These are phyloP conservation scores for Vanessa cardui DNA, from an alignment of 2,888 invertebrate species.

Conservation along the genomic window DNA sequence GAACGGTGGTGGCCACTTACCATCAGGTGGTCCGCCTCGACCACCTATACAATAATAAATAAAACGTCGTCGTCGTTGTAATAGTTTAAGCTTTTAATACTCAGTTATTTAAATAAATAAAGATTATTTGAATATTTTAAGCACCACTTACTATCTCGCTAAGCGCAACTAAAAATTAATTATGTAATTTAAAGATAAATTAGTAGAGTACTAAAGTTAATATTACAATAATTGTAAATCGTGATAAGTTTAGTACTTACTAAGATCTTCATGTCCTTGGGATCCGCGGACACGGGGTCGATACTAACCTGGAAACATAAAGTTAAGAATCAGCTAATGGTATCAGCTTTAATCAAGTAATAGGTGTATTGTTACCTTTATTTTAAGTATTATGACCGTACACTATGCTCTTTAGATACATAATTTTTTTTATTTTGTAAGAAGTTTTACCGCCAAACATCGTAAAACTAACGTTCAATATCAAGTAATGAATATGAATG, in stretches of 20 bases:
- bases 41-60: too few species aligned
- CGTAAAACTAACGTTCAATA: conserved; percentile 1
- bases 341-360: background rate
- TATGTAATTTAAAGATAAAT: conserved; percentile 25
- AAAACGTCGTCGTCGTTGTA: too few species aligned
- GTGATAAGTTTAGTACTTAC: conserved; percentile 72
- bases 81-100: too few species aligned
- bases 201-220: conserved; percentile 46
- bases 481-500: conserved; percentile 13
- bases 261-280: conserved; percentile 82
- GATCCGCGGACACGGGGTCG: conserved; percentile 77
- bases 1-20: too few species aligned
- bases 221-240: conserved; percentile 37
- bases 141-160: too few species aligned
- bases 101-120: too few species aligned
- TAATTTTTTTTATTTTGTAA: too few species aligned
- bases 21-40: too few species aligned
- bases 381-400: too few species aligned
- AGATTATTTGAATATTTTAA: too few species aligned
- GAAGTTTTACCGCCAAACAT: background rate
- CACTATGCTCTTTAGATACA: too few species aligned
- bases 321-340: conserved; percentile 8
- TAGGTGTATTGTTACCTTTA: too few species aligned
- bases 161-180: background rate
- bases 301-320: conserved; percentile 74